These are phyloP conservation scores for Lycocerus yunnanus DNA, from an alignment of 2,888 invertebrate species.

Conservation along the genomic window DNA sequence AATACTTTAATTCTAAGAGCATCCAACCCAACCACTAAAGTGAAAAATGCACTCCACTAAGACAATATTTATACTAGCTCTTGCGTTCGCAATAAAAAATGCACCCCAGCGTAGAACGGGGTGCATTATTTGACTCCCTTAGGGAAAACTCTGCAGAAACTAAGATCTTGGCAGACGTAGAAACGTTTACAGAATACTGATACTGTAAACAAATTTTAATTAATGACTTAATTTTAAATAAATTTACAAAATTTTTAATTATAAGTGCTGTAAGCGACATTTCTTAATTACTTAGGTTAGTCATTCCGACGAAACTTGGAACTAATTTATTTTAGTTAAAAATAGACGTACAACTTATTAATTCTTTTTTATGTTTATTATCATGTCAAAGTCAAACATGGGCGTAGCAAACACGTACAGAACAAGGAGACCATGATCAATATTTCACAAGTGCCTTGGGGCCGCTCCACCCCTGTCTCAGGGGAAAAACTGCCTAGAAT, in stretches of 20 bases:
- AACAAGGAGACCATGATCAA: slow-evolving; percentile 49
- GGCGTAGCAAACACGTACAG: slow-evolving; percentile 36
- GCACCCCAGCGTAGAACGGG: slow-evolving; percentile 48
- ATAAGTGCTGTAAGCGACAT: not conserved
- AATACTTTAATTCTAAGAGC: slow-evolving; percentile 34
- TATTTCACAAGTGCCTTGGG: slow-evolving; percentile 50
- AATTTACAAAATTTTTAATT: not conserved
- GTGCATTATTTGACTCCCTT: slow-evolving; percentile 49
- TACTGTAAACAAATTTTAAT: slow-evolving; percentile 24
- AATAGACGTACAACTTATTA: slow-evolving; percentile 25
- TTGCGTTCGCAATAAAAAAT: slow-evolving; percentile 51
- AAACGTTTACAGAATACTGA: slow-evolving; percentile 24
- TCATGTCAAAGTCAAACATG: slow-evolving; percentile 35
- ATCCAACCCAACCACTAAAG: slow-evolving; percentile 39
- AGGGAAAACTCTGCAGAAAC: slow-evolving; percentile 27
- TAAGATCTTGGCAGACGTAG: slow-evolving; percentile 21
- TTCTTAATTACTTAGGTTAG: not conserved
- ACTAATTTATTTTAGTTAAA: slow-evolving; percentile 6
- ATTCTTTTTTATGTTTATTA: slow-evolving; percentile 28
- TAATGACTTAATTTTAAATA: slow-evolving; percentile 41
- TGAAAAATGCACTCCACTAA: slow-evolving; percentile 53
- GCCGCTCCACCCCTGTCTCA: slow-evolving; percentile 47
- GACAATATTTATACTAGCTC: slow-evolving; percentile 54
- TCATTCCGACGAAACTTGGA: not conserved
- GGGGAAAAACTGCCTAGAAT: slow-evolving; percentile 48